These are phyloP conservation scores for Heterotis niloticus DNA, from an alignment of 2,113 vertebrate species.

Conservation along the genomic window DNA sequence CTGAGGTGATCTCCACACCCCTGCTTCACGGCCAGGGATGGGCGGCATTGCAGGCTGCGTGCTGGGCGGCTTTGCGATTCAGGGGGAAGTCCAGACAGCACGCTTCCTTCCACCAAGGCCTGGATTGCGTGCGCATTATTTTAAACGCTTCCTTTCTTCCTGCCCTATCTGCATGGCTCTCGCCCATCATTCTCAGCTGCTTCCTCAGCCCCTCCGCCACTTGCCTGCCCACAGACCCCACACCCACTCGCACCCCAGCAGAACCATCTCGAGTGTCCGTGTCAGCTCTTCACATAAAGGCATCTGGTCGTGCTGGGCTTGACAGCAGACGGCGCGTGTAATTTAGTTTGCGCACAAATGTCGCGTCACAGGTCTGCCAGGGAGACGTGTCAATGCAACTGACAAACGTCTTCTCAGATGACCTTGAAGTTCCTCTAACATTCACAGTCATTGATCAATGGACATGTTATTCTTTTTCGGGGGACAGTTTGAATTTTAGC, in stretches of 20 bases:
- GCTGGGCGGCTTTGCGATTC: slow-evolving; percentile 41
- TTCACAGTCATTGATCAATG: background rate
- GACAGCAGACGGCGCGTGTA: slow-evolving; percentile 26
- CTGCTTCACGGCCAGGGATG: slow-evolving; percentile 38
- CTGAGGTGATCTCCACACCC: slow-evolving; percentile 40
- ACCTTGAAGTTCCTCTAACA: background rate
- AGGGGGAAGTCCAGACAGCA: background rate
- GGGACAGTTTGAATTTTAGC: background rate
- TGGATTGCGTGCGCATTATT: background rate
- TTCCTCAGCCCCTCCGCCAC: background rate
- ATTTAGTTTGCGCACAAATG: slow-evolving; percentile 26
- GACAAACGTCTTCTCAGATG: background rate
- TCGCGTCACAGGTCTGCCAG: slow-evolving; percentile 19
- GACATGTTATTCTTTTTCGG: background rate
- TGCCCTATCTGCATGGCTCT: background rate
- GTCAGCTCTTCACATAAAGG: slow-evolving; percentile 14
- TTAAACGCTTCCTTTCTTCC: background rate
- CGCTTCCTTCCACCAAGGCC: background rate
- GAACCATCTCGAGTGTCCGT: slow-evolving; percentile 11
- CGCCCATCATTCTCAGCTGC: background rate
- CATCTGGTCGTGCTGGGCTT: slow-evolving; percentile 28
- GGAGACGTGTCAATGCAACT: background rate
- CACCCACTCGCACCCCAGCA: background rate
- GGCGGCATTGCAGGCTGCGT: slow-evolving; percentile 46
- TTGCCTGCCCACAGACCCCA: background rate